These are phyloP conservation scores for Vanacampus margaritifer DNA, from an alignment of 2,113 vertebrate genomes.

Conservation along the genomic window DNA sequence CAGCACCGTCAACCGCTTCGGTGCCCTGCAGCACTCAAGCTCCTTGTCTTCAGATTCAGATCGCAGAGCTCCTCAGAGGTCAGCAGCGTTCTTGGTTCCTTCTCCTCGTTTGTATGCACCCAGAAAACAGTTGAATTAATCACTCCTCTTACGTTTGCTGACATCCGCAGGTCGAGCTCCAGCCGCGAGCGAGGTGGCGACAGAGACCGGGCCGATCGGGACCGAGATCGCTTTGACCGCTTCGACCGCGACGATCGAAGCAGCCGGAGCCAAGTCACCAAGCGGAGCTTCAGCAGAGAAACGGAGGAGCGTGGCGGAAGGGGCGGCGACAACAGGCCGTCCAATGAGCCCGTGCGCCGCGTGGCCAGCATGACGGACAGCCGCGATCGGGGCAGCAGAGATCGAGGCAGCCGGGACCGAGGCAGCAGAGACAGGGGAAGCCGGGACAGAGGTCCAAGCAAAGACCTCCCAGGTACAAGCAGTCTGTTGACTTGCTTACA, in stretches of 20 bases:
- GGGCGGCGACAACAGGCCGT: constrained; percentile 75
- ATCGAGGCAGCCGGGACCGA: constrained; percentile 50
- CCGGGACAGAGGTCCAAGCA: constrained; percentile 56
- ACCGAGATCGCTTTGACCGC: constrained; percentile 52
- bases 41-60: constrained; percentile 75
- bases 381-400: constrained; percentile 53
- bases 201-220: constrained; percentile 45
- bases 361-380: constrained; percentile 88
- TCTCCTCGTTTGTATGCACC: background rate
- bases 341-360: constrained; percentile 81
- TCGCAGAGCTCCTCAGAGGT: constrained; percentile 88
- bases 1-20: constrained; percentile 92
- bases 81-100: background rate
- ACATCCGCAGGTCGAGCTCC: constrained; percentile 80
- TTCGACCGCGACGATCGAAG: constrained; percentile 72
- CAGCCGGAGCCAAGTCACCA: constrained; percentile 73
- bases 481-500: background rate
- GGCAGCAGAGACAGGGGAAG: constrained; percentile 49
- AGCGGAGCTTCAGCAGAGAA: constrained; percentile 95
- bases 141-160: no score
- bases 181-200: constrained; percentile 76
- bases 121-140: background rate
- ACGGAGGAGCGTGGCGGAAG: constrained; percentile 82
- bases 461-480: constrained; percentile 58
- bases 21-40: constrained; percentile 87